A percentile compares a stretch with the other conserved stretches of the same genome.
Evolutionary conservation across 2,113 vertebrate species (phyloP).

Genomic region (Amblyopsis rosae): DNA sequence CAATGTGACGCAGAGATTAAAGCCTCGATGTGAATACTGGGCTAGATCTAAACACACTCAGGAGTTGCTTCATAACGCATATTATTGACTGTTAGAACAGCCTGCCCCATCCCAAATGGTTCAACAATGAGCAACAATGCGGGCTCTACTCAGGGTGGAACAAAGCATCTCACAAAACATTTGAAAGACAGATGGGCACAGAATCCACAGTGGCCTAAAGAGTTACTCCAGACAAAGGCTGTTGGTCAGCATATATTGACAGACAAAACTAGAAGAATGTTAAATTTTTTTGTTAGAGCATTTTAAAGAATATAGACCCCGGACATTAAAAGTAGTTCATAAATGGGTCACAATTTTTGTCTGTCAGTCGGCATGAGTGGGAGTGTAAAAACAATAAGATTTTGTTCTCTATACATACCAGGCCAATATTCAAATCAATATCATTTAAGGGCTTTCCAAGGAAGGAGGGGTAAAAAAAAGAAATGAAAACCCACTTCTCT

Average conservation of each 20-base stretch:
- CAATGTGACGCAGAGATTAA: not conserved
- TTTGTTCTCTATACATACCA: constrained; percentile 4
- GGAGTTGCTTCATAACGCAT: not conserved
- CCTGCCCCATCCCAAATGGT: not conserved
- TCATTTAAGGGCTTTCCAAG: not conserved
- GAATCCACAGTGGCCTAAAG: constrained; percentile 24
- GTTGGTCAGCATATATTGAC: constrained; percentile 19
- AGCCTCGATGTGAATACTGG: not conserved
- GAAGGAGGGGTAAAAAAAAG: not conserved
- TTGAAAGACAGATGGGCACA: constrained; percentile 20
- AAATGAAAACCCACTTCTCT: not conserved
- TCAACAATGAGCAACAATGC: constrained; percentile 37
- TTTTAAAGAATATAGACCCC: constrained; percentile 29
- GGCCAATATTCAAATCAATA: constrained; percentile 2
- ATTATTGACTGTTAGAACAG: not conserved
- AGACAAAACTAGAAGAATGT: constrained; percentile 30
- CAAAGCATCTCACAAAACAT: constrained; percentile 33
- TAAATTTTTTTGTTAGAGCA: not conserved
- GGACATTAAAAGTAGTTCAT: constrained; percentile 27
- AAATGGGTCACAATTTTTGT: constrained; percentile 13
- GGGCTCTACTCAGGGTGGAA: constrained; percentile 31
- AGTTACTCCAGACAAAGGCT: constrained; percentile 37
- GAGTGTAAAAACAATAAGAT: constrained; percentile 20
- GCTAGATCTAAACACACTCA: not conserved
- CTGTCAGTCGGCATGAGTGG: constrained; percentile 23